Base-by-base conservation (phyloP, 1,140 invertebrate species). In the Aplysia californica region DNA sequence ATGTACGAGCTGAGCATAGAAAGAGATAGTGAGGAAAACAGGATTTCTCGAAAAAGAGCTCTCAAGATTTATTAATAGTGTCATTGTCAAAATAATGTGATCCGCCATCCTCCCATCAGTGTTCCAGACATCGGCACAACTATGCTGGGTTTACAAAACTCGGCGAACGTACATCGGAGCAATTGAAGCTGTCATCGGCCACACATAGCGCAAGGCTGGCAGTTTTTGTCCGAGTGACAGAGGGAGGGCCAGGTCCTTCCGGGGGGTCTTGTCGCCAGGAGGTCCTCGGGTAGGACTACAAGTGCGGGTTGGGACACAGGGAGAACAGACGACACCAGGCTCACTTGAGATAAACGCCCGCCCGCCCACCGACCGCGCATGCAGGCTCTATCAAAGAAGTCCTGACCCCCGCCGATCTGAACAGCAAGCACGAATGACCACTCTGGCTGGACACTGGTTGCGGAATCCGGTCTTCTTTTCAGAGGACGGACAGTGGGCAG, bases 381-480 rank as follows among this genome's bases (percentile, higher is more conserved):
- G 58, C 58, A 59, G 58, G 6, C 6, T 6, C 58, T 15, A 5
- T 41, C 0, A 18, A 23, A 18, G 1, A n/a, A n/a, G 26, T 10
- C 50, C 20, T 26, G 26, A 39, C 2, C 35, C n/a, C n/a, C 1
- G 3, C 10, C 36, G 58, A 10, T 20, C 70, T 26, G 56, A 31
- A 59, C 64, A 75, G 61, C n/a, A n/a, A n/a, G n/a, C n/a, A n/a
- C n/a, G n/a, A n/a, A n/a, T n/a, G n/a, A n/a, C n/a, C n/a, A n/a
- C n/a, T n/a, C n/a, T n/a, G n/a, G n/a, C n/a, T 66, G 61, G 59
- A 65, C 72, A 75, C 39, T 75, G 72, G 66, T 75, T 65, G 39
- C 56, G 39, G 72, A 65, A 66, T 75, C 31, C n/a, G 4, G 72
- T 31, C 31, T n/a, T n/a, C 41, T 36, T 65, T 75, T 75, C 64